phyloP scores from a whole-genome alignment of 2,888 invertebrate genomes.

The Acanthosepion pharaonis region DNA sequence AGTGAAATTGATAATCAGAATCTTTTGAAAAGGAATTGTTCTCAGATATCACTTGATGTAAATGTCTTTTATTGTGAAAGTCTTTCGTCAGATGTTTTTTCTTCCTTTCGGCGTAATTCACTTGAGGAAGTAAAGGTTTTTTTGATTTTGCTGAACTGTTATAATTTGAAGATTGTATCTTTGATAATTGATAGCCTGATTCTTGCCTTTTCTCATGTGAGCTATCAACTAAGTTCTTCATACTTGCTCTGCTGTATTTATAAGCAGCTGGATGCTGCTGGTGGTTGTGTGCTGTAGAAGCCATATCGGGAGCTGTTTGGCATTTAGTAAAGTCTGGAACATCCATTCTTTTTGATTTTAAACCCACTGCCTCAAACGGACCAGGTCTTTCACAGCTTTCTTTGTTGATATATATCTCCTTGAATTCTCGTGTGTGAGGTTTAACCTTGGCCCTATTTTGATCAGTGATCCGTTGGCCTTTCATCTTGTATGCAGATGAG shows the following conservation, averaged over 20 bases:
- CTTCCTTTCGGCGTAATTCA: background rate
- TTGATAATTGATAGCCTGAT: background rate
- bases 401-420: constrained; percentile 39
- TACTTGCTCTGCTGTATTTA: background rate
- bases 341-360: constrained; percentile 13
- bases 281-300: background rate
- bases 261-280: background rate
- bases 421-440: background rate
- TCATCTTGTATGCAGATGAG: background rate
- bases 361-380: background rate
- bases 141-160: background rate
- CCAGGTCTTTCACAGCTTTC: constrained; percentile 33
- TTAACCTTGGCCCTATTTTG: background rate
- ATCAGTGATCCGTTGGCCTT: background rate
- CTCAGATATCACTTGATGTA: background rate
- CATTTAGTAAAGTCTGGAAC: background rate
- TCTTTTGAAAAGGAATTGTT: background rate
- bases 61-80: background rate
- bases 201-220: background rate
- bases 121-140: background rate
- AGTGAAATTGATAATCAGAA: background rate
- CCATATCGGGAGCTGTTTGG: background rate
- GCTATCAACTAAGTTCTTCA: background rate
- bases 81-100: background rate
- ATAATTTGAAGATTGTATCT: background rate